Conservation (phyloP, 2,113 vertebrate genomes). For the Corythoichthys haematopterus region DNA sequence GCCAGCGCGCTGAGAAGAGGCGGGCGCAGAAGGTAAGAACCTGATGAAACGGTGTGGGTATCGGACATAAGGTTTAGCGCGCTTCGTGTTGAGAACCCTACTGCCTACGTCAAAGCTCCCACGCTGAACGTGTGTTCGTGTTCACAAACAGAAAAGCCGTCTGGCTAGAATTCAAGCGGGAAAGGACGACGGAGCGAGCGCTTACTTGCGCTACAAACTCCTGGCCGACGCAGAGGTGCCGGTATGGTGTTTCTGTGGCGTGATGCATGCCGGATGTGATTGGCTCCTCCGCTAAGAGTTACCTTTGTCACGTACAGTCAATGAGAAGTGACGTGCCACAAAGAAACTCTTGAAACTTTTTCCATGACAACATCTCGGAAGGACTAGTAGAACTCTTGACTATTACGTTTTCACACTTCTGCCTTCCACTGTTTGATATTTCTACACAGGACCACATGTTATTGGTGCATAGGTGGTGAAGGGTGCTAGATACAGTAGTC, state of each 20-base stretch:
- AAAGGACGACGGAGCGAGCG: slow-evolving; percentile 83
- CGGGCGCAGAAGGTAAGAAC: slow-evolving; percentile 86
- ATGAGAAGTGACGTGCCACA: too few relatives aligned
- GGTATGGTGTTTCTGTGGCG: slow-evolving; percentile 8
- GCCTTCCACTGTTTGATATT: background rate
- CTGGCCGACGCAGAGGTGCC: slow-evolving; percentile 80
- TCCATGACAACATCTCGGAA: background rate
- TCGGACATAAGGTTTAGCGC: too few relatives aligned
- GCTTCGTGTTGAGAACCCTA: too few relatives aligned
- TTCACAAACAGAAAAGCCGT: slow-evolving; percentile 82
- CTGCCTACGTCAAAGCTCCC: background rate
- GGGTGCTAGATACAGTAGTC: too few relatives aligned
- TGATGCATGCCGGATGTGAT: slow-evolving; percentile 34
- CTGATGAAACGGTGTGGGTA: too few relatives aligned
- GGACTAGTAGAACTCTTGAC: background rate
- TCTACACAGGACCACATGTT: too few relatives aligned
- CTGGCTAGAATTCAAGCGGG: slow-evolving; percentile 83
- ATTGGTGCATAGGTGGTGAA: too few relatives aligned
- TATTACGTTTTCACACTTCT: background rate
- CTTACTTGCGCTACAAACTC: slow-evolving; percentile 91
- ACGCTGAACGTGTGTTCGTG: slow-evolving; percentile 45
- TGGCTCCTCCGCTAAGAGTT: background rate
- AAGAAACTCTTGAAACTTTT: background rate
- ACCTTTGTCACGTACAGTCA: background rate
- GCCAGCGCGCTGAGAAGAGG: slow-evolving; percentile 92